Evolutionary conservation across 2,888 invertebrate genomes (phyloP).

Genomic region (Philaethria dido): DNA sequence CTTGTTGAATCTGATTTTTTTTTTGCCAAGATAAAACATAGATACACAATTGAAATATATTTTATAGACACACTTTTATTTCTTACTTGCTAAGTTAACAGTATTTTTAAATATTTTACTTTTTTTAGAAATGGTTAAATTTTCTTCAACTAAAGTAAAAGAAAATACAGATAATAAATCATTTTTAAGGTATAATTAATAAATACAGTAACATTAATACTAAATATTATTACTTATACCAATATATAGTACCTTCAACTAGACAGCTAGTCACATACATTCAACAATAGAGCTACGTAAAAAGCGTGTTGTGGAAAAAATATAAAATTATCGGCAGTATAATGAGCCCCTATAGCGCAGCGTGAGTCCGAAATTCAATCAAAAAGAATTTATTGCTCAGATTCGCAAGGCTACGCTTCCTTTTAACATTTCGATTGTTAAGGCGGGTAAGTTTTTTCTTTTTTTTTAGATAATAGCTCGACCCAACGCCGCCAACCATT

Average conservation of each 20-base stretch:
- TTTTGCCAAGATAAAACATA: too few species aligned
- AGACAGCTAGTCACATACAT: neutral
- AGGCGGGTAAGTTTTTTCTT: slow-evolving; percentile 59
- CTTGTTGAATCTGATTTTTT: too few species aligned
- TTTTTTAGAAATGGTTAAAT: neutral
- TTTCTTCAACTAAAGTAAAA: neutral
- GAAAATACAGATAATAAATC: neutral
- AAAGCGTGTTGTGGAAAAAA: slow-evolving; percentile 52
- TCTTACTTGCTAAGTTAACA: too few species aligned
- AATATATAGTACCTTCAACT: neutral
- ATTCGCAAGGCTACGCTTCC: slow-evolving; percentile 79
- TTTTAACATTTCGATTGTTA: slow-evolving; percentile 68
- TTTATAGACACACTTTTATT: too few species aligned
- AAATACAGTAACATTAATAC: neutral
- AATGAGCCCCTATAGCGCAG: slow-evolving; percentile 82
- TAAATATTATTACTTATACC: neutral
- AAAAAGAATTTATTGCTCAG: slow-evolving; percentile 81
- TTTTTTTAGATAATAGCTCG: slow-evolving; percentile 65
- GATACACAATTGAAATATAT: too few species aligned
- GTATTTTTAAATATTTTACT: neutral
- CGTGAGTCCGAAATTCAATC: slow-evolving; percentile 82
- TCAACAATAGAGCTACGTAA: slow-evolving; percentile 25
- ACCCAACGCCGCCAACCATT: slow-evolving; percentile 71
- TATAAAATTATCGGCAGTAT: slow-evolving; percentile 68
- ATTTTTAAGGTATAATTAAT: neutral